Percentiles rank a stretch among this genome's conserved stretches.
phyloP scores from a whole-genome alignment of 1,140 invertebrate species.

The Drosophila seguyi region DNA sequence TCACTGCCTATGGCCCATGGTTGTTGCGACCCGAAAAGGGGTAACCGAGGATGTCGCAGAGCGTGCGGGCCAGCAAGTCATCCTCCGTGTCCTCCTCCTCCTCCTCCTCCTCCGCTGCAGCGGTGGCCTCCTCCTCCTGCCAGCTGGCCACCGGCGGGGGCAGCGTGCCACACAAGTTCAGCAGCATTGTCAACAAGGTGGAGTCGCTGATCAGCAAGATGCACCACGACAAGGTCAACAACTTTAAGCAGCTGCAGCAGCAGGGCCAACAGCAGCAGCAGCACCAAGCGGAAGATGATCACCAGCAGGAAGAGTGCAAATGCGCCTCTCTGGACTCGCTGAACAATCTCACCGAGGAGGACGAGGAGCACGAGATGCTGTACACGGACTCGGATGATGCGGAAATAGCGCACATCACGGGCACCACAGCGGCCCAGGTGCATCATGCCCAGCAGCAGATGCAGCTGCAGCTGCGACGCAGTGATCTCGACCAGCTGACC shows the following conservation, averaged over 20 bases:
- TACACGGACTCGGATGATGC: slow-evolving; percentile 82
- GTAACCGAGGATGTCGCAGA: slow-evolving; percentile 64
- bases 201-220: slow-evolving; percentile 85
- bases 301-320: slow-evolving; percentile 61
- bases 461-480: slow-evolving; percentile 63
- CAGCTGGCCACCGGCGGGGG: slow-evolving; percentile 31
- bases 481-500: slow-evolving; percentile 82
- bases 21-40: neutral
- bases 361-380: slow-evolving; percentile 74
- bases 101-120: slow-evolving; percentile 21
- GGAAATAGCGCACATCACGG: slow-evolving; percentile 84
- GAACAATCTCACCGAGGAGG: slow-evolving; percentile 88
- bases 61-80: slow-evolving; percentile 55
- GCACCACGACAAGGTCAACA: slow-evolving; percentile 78
- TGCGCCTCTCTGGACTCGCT: slow-evolving; percentile 88
- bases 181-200: slow-evolving; percentile 81
- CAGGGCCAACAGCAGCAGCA: slow-evolving; percentile 9
- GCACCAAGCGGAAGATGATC: neutral
- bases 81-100: slow-evolving; percentile 19
- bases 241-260: slow-evolving; percentile 66
- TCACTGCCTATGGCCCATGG: slow-evolving; percentile 53
- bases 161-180: slow-evolving; percentile 73
- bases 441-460: slow-evolving; percentile 78
- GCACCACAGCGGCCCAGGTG: slow-evolving; percentile 81
- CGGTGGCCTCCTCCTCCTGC: slow-evolving; percentile 9